Percentiles rank a stretch among this genome's conserved stretches.
Conservation (phyloP, 2,113 vertebrate species). For the Pongo abelii region DNA sequence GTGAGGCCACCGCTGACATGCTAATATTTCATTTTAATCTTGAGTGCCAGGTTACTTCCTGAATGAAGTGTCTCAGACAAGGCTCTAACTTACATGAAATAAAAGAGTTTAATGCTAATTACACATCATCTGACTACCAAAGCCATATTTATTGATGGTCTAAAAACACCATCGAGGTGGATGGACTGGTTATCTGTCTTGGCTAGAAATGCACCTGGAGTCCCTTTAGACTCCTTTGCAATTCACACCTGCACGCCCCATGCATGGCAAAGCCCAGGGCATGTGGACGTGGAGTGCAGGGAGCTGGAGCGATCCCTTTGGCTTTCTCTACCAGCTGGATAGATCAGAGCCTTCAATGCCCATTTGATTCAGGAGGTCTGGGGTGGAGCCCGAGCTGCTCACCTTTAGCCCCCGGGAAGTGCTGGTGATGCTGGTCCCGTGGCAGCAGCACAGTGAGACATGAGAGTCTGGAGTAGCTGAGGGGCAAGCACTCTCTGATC, state of each 20-base stretch:
- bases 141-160: slow-evolving; percentile 50
- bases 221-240: neutral
- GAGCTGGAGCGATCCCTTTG: no score
- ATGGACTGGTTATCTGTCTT: neutral
- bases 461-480: neutral
- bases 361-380: neutral
- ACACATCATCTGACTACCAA: slow-evolving; percentile 57
- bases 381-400: neutral
- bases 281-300: fast-evolving
- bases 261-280: neutral
- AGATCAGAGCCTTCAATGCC: neutral
- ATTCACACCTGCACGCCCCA: fast-evolving
- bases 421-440: neutral
- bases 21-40: slow-evolving; percentile 77
- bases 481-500: neutral
- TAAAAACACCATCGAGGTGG: neutral
- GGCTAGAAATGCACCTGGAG: neutral
- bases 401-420: neutral
- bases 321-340: neutral
- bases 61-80: slow-evolving; percentile 71
- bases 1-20: neutral
- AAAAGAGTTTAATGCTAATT: slow-evolving; percentile 59
- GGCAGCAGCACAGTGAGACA: fast-evolving
- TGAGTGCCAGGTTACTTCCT: slow-evolving; percentile 76
- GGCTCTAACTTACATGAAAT: slow-evolving; percentile 74